Evolutionary conservation across 2,113 vertebrate species (phyloP).

Genomic region (Zingel zingel): DNA sequence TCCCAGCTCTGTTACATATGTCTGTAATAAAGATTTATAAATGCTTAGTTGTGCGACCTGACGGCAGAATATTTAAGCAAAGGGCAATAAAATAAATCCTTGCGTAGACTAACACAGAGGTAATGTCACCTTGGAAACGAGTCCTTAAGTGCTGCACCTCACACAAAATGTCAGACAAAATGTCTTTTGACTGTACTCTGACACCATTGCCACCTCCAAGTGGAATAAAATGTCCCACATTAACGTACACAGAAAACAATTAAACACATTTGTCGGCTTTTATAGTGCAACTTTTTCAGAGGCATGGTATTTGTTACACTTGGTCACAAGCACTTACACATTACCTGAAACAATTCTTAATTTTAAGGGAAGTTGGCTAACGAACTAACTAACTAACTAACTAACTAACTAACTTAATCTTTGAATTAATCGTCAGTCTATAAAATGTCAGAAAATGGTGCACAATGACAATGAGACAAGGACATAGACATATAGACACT

Average conservation of each 20-base stretch:
- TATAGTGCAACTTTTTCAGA: too few relatives aligned
- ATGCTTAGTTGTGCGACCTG: neutral
- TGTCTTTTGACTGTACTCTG: too few relatives aligned
- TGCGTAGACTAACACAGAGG: neutral
- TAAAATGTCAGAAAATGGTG: neutral
- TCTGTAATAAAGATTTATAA: neutral
- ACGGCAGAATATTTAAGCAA: neutral
- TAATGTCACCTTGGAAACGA: conserved; percentile 1
- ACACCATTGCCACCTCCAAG: neutral
- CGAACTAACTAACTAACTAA: too few relatives aligned
- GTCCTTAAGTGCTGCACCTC: neutral
- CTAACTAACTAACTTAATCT: too few relatives aligned
- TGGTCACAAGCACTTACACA: neutral
- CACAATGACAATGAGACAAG: neutral
- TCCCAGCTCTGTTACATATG: neutral
- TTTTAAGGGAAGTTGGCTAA: neutral
- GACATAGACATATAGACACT: neutral
- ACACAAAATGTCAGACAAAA: neutral
- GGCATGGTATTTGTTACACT: neutral
- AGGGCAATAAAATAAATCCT: neutral
- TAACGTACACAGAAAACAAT: neutral
- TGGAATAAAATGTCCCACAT: neutral
- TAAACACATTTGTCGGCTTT: neutral
- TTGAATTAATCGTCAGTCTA: neutral
- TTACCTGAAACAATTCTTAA: neutral